A percentile compares a stretch with the other conserved stretches of the same genome.
phyloP scores from a whole-genome alignment of 1,140 invertebrate species.

The Neotoxoptera formosana region DNA sequence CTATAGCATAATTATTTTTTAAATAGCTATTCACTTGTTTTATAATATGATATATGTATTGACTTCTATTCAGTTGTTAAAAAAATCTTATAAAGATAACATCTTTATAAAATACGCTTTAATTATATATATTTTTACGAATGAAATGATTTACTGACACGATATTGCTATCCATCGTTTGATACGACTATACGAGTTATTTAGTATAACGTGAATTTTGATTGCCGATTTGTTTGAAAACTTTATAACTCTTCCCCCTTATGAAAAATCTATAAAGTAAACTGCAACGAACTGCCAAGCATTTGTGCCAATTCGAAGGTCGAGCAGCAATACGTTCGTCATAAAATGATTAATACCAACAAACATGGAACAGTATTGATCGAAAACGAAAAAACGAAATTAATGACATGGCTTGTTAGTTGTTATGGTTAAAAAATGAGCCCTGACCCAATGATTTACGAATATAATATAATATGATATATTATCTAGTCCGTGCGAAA shows the following conservation, averaged over 20 bases:
- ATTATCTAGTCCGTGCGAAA: background rate
- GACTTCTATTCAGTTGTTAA: background rate
- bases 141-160: background rate
- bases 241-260: background rate
- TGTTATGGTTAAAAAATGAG: background rate
- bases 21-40: background rate
- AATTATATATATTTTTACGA: background rate
- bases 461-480: background rate
- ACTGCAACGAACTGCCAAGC: background rate
- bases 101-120: no score
- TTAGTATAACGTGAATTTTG: background rate
- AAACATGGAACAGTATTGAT: background rate
- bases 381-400: background rate
- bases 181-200: no score
- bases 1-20: background rate
- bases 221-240: background rate
- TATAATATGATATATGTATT: background rate
- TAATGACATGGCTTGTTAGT: background rate
- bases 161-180: background rate
- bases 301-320: background rate
- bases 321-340: background rate
- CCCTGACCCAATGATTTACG: background rate
- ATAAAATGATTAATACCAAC: conserved; percentile 8
- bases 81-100: background rate
- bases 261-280: background rate